Base-by-base conservation (phyloP, 2,113 vertebrate genomes). In the Capreolus pygargus region DNA sequence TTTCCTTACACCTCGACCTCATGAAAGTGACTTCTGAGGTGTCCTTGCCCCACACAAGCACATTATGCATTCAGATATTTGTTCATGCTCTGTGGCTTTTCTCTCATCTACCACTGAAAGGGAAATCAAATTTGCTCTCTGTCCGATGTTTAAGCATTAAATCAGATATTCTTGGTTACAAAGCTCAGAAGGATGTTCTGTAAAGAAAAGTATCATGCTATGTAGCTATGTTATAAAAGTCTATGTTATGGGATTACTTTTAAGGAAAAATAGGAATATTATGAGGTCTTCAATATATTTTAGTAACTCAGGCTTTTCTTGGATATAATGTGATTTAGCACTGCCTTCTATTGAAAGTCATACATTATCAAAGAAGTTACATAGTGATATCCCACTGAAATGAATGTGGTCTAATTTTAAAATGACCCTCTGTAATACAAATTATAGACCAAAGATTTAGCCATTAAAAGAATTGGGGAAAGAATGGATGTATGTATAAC, bases 81-180 rank as follows among this genome's bases (percentile, higher is more conserved):
- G 39, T 94, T 60, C 2, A 43, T 36, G 30, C 43, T 94, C 54
- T 17, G n/a, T 55, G 21, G 4, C 2, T 93, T 96, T 96, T 61
- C 23, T 89, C 33, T 86, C 39, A 36, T 85, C 13, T 91, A 76
- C 70, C 70, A 74, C 7, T 74, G 52, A 82, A 70, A 97, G 61
- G 25, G 96, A 96, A 95, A 76, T 82, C 33, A 95, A 82, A 96
- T 96, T 91, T 96, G 10, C 14, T 78, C n/a, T 96, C 8, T 58
- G 61, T 52, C 47, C 30, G 43, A 5, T 76, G 39, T 94, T 96
- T 83, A 52, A 86, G 21, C 74, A 83, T 94, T 95, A 96, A 97
- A 47, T 84, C 52, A 83, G 2, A 74, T 78, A 92, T 58, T 95
- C 30, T 86, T 50, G 61, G 27, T 93, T 21, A 33, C 13, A 91